Evolutionary conservation across 1,140 invertebrate genomes (phyloP).

Genomic region (Drosophila sulfurigaster): DNA sequence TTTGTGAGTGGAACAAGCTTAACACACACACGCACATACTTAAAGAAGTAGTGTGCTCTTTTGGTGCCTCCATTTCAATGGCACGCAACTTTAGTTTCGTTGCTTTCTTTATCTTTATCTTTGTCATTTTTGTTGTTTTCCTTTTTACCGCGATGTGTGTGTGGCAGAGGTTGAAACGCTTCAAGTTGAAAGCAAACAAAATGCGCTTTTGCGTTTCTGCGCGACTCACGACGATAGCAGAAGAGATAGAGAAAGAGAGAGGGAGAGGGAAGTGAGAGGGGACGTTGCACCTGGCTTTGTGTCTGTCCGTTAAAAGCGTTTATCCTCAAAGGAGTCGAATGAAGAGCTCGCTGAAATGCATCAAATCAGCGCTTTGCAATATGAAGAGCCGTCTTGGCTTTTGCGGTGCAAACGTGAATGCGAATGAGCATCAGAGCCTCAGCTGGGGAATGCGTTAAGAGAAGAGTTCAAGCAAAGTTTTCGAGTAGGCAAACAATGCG

Average conservation of each 20-base stretch:
- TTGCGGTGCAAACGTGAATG: neutral
- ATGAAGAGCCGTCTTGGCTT: conserved; percentile 3
- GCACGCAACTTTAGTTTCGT: conserved; percentile 17
- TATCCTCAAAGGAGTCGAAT: conserved; percentile 52
- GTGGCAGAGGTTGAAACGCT: conserved; percentile 38
- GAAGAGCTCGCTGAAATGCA: conserved; percentile 34
- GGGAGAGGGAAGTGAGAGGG: too few species aligned
- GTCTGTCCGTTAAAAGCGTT: conserved; percentile 61
- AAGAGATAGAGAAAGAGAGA: too few species aligned
- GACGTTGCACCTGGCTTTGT: conserved; percentile 42
- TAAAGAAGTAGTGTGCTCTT: neutral
- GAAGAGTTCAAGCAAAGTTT: conserved; percentile 4
- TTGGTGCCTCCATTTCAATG: neutral
- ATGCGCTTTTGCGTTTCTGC: conserved; percentile 61
- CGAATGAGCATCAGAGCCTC: too few species aligned
- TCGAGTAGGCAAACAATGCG: neutral
- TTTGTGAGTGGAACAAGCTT: conserved; percentile 9
- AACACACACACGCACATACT: neutral
- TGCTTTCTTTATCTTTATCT: conserved; percentile 32
- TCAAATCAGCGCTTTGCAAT: conserved; percentile 47
- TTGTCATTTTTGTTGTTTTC: conserved; percentile 14
- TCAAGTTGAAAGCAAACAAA: conserved; percentile 69
- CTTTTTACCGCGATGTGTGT: conserved; percentile 38
- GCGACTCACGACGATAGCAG: neutral
- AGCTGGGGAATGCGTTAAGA: neutral